Conservation (phyloP, 2,888 invertebrate species). For the Bhutanitis thaidina region DNA sequence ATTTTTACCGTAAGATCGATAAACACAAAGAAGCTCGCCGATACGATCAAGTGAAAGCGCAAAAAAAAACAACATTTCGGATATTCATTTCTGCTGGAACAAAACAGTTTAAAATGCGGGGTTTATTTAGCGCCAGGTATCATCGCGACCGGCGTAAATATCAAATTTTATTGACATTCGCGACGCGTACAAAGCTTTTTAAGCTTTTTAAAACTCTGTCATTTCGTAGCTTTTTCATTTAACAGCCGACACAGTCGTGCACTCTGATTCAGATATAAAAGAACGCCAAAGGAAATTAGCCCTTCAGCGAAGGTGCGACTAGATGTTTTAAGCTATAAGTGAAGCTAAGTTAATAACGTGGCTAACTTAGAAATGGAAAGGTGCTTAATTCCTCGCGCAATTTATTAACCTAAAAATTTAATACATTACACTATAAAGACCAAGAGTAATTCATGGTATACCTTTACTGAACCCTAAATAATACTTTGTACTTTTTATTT, state of each 20-base stretch:
- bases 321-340: too few relatives aligned
- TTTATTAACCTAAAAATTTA: too few relatives aligned
- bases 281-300: neutral
- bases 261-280: slow-evolving; percentile 1
- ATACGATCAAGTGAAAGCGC: slow-evolving; percentile 4
- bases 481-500: too few relatives aligned
- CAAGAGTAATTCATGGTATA: too few relatives aligned
- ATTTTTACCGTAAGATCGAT: neutral
- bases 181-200: slow-evolving; percentile 46
- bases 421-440: too few relatives aligned
- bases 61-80: slow-evolving; percentile 24
- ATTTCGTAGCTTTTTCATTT: slow-evolving; percentile 27
- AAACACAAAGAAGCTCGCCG: neutral
- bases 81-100: slow-evolving; percentile 48
- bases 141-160: slow-evolving; percentile 59
- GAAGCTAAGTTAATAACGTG: too few relatives aligned
- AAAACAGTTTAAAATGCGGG: slow-evolving; percentile 46
- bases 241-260: slow-evolving; percentile 5
- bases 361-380: too few relatives aligned
- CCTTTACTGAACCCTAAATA: too few relatives aligned
- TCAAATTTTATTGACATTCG: slow-evolving; percentile 68
- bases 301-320: too few relatives aligned
- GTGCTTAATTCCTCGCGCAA: too few relatives aligned
- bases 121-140: slow-evolving; percentile 55
- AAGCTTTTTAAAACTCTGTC: slow-evolving; percentile 45